Evolutionary conservation across 1,140 invertebrate species (phyloP).

Genomic region (Pseudomyrmex gracilis): DNA sequence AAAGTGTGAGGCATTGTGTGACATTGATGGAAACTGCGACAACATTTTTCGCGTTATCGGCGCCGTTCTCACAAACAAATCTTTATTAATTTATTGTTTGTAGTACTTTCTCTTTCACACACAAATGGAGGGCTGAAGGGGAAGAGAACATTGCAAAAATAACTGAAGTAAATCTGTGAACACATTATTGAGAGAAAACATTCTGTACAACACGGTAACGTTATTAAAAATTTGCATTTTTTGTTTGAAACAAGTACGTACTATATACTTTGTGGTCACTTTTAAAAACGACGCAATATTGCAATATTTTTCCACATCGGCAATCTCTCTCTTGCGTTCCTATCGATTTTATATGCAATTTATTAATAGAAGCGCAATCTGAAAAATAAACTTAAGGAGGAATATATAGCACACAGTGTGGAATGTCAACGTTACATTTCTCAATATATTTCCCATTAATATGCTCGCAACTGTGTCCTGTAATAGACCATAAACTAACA

Average conservation of each 20-base stretch:
- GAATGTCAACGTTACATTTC: neutral
- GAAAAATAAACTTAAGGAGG: slow-evolving; percentile 37
- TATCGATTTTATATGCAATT: slow-evolving; percentile 47
- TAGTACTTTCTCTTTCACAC: neutral
- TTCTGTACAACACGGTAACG: neutral
- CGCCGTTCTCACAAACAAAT: neutral
- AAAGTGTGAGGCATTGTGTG: neutral
- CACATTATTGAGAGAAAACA: neutral
- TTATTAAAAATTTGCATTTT: neutral
- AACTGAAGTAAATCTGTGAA: neutral
- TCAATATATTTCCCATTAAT: slow-evolving; percentile 20
- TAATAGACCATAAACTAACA: slow-evolving; percentile 72
- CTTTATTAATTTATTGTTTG: neutral
- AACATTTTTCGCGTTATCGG: slow-evolving; percentile 13
- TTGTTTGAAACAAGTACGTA: neutral
- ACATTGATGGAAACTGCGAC: slow-evolving; percentile 14
- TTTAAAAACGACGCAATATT: neutral
- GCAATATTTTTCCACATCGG: neutral
- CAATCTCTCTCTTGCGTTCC: neutral
- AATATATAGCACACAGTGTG: neutral
- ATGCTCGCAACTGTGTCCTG: slow-evolving; percentile 11
- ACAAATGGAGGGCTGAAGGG: neutral
- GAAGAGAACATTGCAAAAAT: neutral
- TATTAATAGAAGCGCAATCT: slow-evolving; percentile 46
- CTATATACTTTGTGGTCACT: neutral